Percentiles rank a stretch among this genome's conserved stretches.
phyloP scores from a whole-genome alignment of 1,140 invertebrate species.

The Elymnias hypermnestra region DNA sequence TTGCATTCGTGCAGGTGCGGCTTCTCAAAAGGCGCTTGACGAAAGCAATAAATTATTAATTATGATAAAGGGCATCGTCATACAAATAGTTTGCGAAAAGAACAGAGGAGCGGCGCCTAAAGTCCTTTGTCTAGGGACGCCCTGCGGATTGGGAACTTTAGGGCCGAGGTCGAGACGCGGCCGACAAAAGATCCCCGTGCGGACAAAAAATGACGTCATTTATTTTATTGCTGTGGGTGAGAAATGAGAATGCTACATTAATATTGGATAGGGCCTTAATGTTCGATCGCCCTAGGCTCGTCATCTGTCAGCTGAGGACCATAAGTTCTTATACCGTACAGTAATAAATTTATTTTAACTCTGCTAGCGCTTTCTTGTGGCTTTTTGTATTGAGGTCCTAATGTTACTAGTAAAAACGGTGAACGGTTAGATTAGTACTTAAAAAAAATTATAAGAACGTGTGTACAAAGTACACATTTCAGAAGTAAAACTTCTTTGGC shows the following conservation, averaged over 20 bases:
- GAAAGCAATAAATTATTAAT: constrained; percentile 73
- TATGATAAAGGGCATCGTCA: constrained; percentile 61
- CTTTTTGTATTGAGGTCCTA: no score
- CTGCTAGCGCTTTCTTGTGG: no score
- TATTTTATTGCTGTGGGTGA: constrained; percentile 72
- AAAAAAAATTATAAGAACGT: no score
- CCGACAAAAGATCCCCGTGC: constrained; percentile 56
- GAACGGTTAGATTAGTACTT: no score
- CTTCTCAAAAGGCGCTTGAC: constrained; percentile 44
- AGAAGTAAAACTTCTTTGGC: no score
- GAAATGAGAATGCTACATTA: constrained; percentile 72
- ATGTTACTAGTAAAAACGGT: no score
- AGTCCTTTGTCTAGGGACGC: constrained; percentile 61
- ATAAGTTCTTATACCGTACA: no score
- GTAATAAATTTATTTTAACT: no score
- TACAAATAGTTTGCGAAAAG: constrained; percentile 51
- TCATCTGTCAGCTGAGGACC: constrained; percentile 59
- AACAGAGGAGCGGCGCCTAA: constrained; percentile 65
- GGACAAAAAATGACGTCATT: constrained; percentile 75
- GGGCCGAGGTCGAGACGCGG: constrained; percentile 41
- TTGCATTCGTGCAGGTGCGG: constrained; percentile 57
- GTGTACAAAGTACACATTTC: no score
- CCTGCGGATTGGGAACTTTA: constrained; percentile 43
- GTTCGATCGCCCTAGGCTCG: constrained; percentile 58
- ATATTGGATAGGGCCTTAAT: constrained; percentile 67